Evolutionary conservation across 2,113 vertebrate species (phyloP), one percentile per base, ranked within the genome.

Genomic region (Toxotes chatareus): DNA sequence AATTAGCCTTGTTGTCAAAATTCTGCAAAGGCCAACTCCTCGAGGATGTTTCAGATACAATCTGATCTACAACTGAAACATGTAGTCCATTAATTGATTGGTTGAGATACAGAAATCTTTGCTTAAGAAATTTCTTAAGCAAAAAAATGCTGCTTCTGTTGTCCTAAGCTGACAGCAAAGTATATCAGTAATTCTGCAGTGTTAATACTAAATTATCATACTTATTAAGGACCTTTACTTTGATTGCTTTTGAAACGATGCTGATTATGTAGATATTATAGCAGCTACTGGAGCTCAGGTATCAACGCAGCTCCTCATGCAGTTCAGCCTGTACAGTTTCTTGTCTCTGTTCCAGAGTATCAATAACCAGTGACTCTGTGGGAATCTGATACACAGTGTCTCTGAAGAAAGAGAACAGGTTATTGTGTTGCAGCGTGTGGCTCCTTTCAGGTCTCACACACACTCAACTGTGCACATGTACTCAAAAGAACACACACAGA

Each of bases 341-440:
- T 64, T 2, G 38, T 59, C 31, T 34, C 59, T 21, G 23, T 2
- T 14, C 56, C 23, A 27, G 40, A 72, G 79, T 79, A 80, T 88
- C 87, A 51, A 1, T 90, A 80, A 89, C 82, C 44, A 56, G 46
- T 2, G 17, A 53, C 53, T 23, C 47, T 0, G 7, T 13, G 86
- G 86, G 9, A 73, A 91, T 69, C 68, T 56, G 89, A 91, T 81
- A 16, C 75, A 1, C 61, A 3, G 4, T 0, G 44, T 72, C 55
- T 83, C 61, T 40, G 73, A 66, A 72, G 61, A 4, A 4, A 57
- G 59, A 82, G 38, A 75, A 42, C 47, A 7, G 84, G 55, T 76
- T 76, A 76, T 91, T 87, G 85, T 82, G 83, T 93, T 88, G 74
- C 90, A 49, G 11, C 61, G 13, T 65, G 79, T 67, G 70, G 83